phyloP scores from a whole-genome alignment of 1,140 invertebrate species.

The Doryteuthis pealeii region DNA sequence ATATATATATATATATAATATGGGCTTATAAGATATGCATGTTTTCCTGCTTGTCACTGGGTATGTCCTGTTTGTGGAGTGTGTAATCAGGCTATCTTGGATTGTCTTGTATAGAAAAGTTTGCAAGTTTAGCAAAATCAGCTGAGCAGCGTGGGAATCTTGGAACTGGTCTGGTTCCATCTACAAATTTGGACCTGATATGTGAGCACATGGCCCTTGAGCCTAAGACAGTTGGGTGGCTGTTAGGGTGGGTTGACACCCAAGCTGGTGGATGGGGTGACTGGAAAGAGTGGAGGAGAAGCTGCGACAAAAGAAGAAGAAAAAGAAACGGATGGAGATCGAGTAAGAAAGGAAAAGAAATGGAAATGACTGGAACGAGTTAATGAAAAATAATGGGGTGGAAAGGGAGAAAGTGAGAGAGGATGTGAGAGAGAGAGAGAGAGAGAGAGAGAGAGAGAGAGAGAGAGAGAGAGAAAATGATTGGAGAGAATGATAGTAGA shows the following conservation, averaged over 20 bases:
- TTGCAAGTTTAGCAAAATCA: slow-evolving; percentile 2
- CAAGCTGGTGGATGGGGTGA: background rate
- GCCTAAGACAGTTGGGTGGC: too few relatives aligned
- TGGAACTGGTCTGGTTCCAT: background rate
- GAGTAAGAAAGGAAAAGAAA: background rate
- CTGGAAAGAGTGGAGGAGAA: background rate
- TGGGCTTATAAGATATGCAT: too few relatives aligned
- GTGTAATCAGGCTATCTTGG: too few relatives aligned
- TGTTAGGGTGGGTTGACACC: background rate
- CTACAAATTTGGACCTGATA: background rate
- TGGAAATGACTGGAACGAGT: background rate
- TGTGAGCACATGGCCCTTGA: background rate
- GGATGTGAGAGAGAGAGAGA: background rate
- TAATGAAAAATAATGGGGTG: background rate
- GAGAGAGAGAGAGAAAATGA: too few relatives aligned
- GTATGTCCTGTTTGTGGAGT: too few relatives aligned
- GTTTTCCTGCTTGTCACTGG: background rate
- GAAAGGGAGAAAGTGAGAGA: background rate
- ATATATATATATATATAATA: too few relatives aligned
- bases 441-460: background rate
- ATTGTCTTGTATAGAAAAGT: background rate
- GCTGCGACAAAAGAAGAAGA: background rate
- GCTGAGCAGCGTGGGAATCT: slow-evolving; percentile 8
- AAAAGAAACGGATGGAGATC: background rate
- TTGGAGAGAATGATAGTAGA: background rate